Percentiles rank a stretch among this genome's conserved stretches.
Conservation (phyloP, 1,140 invertebrate genomes). For the Drosophila bocki region DNA sequence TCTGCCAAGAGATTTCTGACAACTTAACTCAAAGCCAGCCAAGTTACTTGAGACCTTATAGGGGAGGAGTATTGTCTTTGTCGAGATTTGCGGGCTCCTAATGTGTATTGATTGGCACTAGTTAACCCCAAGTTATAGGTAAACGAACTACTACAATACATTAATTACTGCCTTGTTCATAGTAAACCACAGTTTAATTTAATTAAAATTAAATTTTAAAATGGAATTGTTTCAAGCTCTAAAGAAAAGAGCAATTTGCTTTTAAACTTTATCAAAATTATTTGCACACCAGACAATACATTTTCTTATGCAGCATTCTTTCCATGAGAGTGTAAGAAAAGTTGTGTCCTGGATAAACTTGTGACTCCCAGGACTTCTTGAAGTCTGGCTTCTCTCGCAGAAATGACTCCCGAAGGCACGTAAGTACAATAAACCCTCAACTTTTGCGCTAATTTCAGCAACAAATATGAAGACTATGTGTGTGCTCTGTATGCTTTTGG, state of each 20-base stretch:
- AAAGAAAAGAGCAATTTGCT: not conserved
- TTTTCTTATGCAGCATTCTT: slow-evolving; percentile 11
- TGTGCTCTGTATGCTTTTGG: slow-evolving; percentile 17
- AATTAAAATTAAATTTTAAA: not conserved
- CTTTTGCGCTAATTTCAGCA: slow-evolving; percentile 69
- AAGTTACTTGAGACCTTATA: slow-evolving; percentile 23
- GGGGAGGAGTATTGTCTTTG: slow-evolving; percentile 5
- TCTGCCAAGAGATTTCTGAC: slow-evolving; percentile 39
- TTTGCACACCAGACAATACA: slow-evolving; percentile 11
- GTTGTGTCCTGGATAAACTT: slow-evolving; percentile 24
- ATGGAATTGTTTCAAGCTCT: not conserved
- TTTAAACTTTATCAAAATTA: slow-evolving; percentile 1
- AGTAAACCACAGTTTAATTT: too few species aligned
- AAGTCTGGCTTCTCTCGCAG: slow-evolving; percentile 10
- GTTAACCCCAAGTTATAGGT: not conserved
- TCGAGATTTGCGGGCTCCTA: not conserved
- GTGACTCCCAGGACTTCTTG: slow-evolving; percentile 17
- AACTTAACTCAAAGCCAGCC: slow-evolving; percentile 40
- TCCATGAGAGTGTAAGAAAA: slow-evolving; percentile 13
- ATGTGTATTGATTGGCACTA: not conserved
- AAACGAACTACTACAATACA: not conserved
- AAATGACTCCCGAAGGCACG: slow-evolving; percentile 36
- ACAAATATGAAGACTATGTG: slow-evolving; percentile 31
- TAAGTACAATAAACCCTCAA: slow-evolving; percentile 52
- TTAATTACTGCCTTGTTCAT: not conserved